Evolutionary conservation across 1,140 invertebrate species (phyloP).

Genomic region (Planococcus citri): DNA sequence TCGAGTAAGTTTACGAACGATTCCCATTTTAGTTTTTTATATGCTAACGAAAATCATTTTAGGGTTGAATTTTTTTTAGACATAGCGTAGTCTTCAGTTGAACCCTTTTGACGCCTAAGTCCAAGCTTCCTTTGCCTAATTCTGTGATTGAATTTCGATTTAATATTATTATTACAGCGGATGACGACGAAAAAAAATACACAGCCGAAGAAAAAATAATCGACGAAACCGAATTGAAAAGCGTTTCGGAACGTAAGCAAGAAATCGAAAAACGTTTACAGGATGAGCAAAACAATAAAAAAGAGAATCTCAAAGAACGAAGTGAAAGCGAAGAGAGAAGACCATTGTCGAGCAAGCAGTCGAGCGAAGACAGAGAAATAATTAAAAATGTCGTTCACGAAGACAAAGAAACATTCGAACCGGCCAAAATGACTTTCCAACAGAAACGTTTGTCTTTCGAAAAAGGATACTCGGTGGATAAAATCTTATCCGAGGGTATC

Average conservation of each 20-base stretch:
- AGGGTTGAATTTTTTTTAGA: too few relatives aligned
- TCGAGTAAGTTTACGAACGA: not conserved
- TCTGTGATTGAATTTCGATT: not conserved
- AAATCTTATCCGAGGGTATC: slow-evolving; percentile 21
- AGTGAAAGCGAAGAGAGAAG: slow-evolving; percentile 24
- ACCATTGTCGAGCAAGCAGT: not conserved
- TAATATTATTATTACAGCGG: slow-evolving; percentile 27
- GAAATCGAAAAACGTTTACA: slow-evolving; percentile 56
- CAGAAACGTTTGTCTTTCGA: slow-evolving; percentile 30
- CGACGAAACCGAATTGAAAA: slow-evolving; percentile 37
- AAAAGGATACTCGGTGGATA: slow-evolving; percentile 25
- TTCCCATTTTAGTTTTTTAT: not conserved
- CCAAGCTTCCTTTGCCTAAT: too few relatives aligned
- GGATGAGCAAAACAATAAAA: slow-evolving; percentile 29
- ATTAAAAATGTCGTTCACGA: slow-evolving; percentile 34
- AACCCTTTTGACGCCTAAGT: too few relatives aligned
- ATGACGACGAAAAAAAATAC: slow-evolving; percentile 46
- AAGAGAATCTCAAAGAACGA: slow-evolving; percentile 25
- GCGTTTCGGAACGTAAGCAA: slow-evolving; percentile 51
- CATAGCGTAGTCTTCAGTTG: too few relatives aligned
- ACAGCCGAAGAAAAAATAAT: slow-evolving; percentile 33
- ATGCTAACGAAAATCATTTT: too few relatives aligned
- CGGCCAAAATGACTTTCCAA: slow-evolving; percentile 27
- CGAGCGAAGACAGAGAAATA: slow-evolving; percentile 43
- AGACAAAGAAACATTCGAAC: slow-evolving; percentile 20